Evolutionary conservation across 2,113 vertebrate species (phyloP), one percentile per base, ranked within the genome.

Genomic region (Gymnogyps californianus): DNA sequence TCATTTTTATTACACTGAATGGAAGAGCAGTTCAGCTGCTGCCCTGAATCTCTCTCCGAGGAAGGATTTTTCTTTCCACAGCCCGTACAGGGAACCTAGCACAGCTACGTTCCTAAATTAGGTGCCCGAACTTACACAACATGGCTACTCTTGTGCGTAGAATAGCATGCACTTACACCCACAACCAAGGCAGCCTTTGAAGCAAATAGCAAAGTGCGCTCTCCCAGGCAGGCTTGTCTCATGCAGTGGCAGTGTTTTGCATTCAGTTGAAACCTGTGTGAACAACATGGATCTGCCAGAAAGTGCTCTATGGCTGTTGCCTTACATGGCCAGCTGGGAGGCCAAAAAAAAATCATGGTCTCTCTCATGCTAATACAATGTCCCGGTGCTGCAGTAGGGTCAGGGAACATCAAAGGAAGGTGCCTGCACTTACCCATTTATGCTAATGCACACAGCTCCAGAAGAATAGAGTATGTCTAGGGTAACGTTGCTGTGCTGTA

Each of bases 1-100:
- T 64, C 25, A 3, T 59, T 93, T 89, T 93, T 85, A 72, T 61
- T 64, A 51, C 3, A 32, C 57, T 47, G 47, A 84, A 65, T 36
- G 58, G 62, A 90, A 92, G 26, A 77, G 22, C 52, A 87, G 83
- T 84, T 94, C 77, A 79, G 52, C 65, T 93, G 65, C 89, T 79
- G 61, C 65, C 22, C 36, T 79, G 21, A 87, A 49, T 83, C 74
- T 61, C 40, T 89, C 62, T 88, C 86, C 1, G 6, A 97, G 58
- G 78, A 86, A 90, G 40, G 42, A 46, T 42, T 38, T 93, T 85
- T 85, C 34, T 87, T 84, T 82, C 74, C 52, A 36, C 16, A 92
- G 75, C 57, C 81, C 81, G 21, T 61, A 36, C 34, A 80, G 87
- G 54, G 87, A 85, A 52, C 24, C 1, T 2, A 79, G n/a, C 66